Percentiles rank a stretch among this genome's conserved stretches.
These are phyloP conservation scores for Lordiphosa clarofinis DNA, from an alignment of 1,140 invertebrate genomes.

Conservation along the genomic window DNA sequence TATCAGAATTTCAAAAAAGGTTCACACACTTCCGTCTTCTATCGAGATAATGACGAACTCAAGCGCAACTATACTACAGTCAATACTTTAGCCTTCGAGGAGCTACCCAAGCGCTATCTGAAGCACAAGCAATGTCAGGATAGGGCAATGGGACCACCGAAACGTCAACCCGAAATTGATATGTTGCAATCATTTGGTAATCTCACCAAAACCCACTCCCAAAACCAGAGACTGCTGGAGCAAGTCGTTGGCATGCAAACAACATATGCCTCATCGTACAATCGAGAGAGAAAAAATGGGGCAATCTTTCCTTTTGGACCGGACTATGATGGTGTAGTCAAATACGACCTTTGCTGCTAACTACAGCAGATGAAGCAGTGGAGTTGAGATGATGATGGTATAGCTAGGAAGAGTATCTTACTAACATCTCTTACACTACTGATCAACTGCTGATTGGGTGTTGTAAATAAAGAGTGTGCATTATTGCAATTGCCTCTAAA, in stretches of 20 bases:
- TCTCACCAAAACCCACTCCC: not conserved
- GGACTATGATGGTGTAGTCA: constrained; percentile 26
- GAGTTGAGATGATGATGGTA: not conserved
- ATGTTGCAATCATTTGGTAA: constrained; percentile 4
- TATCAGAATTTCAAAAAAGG: constrained; percentile 26
- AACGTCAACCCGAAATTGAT: constrained; percentile 1
- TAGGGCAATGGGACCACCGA: not conserved
- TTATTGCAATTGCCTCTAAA: not conserved
- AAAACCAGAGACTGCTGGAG: not conserved
- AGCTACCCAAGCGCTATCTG: constrained; percentile 21
- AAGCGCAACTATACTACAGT: constrained; percentile 46
- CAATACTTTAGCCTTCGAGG: constrained; percentile 40
- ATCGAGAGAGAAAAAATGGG: not conserved
- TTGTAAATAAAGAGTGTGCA: not conserved
- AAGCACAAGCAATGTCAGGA: not conserved
- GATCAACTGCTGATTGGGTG: too few relatives aligned
- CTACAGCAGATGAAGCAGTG: not conserved
- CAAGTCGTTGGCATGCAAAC: constrained; percentile 4
- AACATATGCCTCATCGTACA: constrained; percentile 21
- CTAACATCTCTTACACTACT: too few relatives aligned
- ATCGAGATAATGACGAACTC: constrained; percentile 22
- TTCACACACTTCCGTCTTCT: constrained; percentile 11
- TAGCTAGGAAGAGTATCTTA: not conserved
- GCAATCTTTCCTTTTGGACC: constrained; percentile 13
- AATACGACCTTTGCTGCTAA: constrained; percentile 6